A percentile compares a stretch with the other conserved stretches of the same genome.
phyloP scores from a whole-genome alignment of 2,113 vertebrate genomes.

The Dermatemys mawii region DNA sequence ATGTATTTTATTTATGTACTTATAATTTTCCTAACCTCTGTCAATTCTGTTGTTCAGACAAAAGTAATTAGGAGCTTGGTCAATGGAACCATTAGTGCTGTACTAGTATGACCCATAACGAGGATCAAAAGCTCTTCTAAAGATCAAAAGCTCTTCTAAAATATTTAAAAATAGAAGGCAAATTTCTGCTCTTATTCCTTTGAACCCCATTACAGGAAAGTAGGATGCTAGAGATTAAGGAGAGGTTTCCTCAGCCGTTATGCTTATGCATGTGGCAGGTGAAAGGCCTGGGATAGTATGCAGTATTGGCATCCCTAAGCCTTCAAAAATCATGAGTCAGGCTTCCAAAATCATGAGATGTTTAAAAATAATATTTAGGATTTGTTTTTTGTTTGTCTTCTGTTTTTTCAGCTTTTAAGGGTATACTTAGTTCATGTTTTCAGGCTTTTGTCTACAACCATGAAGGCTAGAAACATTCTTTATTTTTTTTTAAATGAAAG shows the following conservation, averaged over 20 bases:
- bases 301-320: neutral
- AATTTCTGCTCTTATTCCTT: neutral
- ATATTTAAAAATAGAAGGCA: neutral
- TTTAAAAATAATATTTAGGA: neutral
- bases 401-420: neutral
- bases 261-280: neutral
- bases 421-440: neutral
- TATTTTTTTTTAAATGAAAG: conserved; percentile 13
- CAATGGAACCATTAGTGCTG: neutral
- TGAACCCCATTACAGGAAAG: neutral
- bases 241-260: neutral
- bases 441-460: neutral
- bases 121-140: neutral
- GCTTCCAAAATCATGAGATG: neutral
- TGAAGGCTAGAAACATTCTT: conserved; percentile 2
- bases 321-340: neutral
- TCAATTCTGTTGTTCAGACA: neutral
- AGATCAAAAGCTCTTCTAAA: neutral
- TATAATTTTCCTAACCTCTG: conserved; percentile 21
- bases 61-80: neutral
- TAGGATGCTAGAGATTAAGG: neutral
- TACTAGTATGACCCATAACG: neutral
- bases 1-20: neutral
- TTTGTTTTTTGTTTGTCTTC: neutral
- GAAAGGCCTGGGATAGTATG: neutral